Evolutionary conservation across 2,888 invertebrate genomes (phyloP), one percentile per base, ranked within the genome.

Genomic region (Drosophila multiciliata): DNA sequence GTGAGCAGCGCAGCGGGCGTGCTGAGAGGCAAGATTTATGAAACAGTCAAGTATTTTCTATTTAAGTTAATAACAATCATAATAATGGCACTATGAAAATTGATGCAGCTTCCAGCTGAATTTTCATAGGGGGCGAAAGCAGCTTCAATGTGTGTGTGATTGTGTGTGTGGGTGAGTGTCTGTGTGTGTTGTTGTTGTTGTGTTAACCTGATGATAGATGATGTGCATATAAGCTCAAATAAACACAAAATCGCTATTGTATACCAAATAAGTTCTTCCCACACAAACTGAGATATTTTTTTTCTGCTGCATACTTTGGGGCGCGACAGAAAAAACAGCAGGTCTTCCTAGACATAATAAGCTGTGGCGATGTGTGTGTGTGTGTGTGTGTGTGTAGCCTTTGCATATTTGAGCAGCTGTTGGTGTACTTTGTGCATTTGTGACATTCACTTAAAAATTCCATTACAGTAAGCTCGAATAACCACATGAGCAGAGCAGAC

Each of bases 11-110:
- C 78, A 80, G 75, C 81, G 73, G 81, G 80, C 59, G 71, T 64
- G 71, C 65, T 63, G 62, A 72, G 65, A 61, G 75, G 50, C 42
- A 83, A 86, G 90, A 90, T 89, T 91, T 91, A 90, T 90, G 89
- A 83, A 84, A 84, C 78, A 89, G 85, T 85, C 84, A 83, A 90
- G 87, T 87, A 86, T 90, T 90, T 90, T 89, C 89, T 90, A 90
- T 90, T 90, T 90, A 91, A 90, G 90, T 90, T 90, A 90, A 90
- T 90, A 90, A 91, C 87, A 90, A 91, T 90, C 91, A 89, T 87
- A 90, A 91, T 90, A 90, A 91, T 89, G 91, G 89, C 84, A 90
- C 84, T 89, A 89, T 80, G 84, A 90, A 80, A 87, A 90, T 90
- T 86, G 90, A 87, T 82, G 90, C 80, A 77, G 79, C 83, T 52